Evolutionary conservation across 2,797 vertebrate species (phyloP).

Genomic region (Myripristis murdjan): DNA sequence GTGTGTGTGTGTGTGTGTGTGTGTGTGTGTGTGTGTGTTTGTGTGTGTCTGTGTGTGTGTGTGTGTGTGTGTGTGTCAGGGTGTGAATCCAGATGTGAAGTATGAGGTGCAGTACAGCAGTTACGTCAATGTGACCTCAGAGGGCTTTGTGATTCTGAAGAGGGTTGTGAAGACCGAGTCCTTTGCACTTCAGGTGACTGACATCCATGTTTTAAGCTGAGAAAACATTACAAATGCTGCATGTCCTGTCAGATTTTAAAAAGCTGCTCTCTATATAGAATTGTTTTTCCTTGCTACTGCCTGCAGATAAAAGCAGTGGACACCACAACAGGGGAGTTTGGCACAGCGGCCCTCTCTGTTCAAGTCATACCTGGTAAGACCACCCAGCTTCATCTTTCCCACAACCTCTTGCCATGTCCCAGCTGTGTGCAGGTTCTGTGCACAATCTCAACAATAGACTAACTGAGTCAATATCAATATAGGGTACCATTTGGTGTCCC

Average conservation of each 20-base stretch:
- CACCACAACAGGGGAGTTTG: conserved; percentile 79
- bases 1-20: too few relatives aligned
- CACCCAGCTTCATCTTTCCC: too few relatives aligned
- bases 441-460: too few relatives aligned
- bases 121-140: conserved; percentile 86
- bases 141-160: conserved; percentile 89
- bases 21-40: too few relatives aligned
- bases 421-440: too few relatives aligned
- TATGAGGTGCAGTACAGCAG: conserved; percentile 90
- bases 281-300: not conserved
- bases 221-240: too few relatives aligned
- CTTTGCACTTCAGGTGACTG: conserved; percentile 80
- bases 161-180: conserved; percentile 79
- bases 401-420: too few relatives aligned
- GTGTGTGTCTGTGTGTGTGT: too few relatives aligned
- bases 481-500: too few relatives aligned
- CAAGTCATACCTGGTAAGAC: conserved; percentile 83
- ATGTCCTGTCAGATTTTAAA: not conserved
- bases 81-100: conserved; percentile 87
- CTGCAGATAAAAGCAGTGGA: conserved; percentile 85
- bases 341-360: conserved; percentile 83
- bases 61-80: conserved; percentile 81
- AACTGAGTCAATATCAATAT: too few relatives aligned
- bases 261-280: not conserved
- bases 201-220: too few relatives aligned